Evolutionary conservation across 23 tunicate genomes (phyloP).

Genomic region (Clavelina lepadiformis): DNA sequence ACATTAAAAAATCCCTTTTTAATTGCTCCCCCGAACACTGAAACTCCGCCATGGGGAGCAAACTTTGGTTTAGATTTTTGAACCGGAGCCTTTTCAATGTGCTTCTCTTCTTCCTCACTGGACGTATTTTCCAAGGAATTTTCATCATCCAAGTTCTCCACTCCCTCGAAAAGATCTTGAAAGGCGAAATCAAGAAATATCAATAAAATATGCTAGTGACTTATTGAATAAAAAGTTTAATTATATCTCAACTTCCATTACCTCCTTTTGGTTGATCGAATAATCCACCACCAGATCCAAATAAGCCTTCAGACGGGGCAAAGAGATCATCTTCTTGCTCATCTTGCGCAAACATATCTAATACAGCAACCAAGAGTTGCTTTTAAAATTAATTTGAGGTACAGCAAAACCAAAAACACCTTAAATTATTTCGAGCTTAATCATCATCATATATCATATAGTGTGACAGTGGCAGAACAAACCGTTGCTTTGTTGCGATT

Average conservation of each 20-base stretch:
- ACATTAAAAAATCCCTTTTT: slow-evolving; percentile 71
- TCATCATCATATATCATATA: no score
- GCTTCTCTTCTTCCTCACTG: slow-evolving; percentile 21
- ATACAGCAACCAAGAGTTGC: no score
- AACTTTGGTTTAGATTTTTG: slow-evolving; percentile 41
- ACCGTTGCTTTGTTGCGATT: no score
- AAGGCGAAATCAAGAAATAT: not conserved
- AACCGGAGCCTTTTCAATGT: slow-evolving; percentile 1
- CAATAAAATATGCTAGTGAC: not conserved
- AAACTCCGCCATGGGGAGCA: slow-evolving; percentile 60
- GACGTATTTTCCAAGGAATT: slow-evolving; percentile 7
- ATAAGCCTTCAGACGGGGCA: slow-evolving; percentile 55
- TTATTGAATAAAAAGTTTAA: not conserved
- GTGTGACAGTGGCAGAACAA: no score
- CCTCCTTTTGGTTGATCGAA: slow-evolving; percentile 54
- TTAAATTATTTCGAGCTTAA: no score
- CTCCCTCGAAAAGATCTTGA: slow-evolving; percentile 73
- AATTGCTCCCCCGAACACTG: slow-evolving; percentile 82
- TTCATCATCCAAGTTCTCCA: slow-evolving; percentile 32
- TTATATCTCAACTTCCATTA: not conserved
- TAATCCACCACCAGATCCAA: slow-evolving; percentile 52
- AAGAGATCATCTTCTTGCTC: slow-evolving; percentile 66
- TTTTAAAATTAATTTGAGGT: no score
- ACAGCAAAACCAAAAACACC: no score
- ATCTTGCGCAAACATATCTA: slow-evolving; percentile 42